Conservation (phyloP, 2,113 vertebrate genomes). For the Guaruba guarouba region DNA sequence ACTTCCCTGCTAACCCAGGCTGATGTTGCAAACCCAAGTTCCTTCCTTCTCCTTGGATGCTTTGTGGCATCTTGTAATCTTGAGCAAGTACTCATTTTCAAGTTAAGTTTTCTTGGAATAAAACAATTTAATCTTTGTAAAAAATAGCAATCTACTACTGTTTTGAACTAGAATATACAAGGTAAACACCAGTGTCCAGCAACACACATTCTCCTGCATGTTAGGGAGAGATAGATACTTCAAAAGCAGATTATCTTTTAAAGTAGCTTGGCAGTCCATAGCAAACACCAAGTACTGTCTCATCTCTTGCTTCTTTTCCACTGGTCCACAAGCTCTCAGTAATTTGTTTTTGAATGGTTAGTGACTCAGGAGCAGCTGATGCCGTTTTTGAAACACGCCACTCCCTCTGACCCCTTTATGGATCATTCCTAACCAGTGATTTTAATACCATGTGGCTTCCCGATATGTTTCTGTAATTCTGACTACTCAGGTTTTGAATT, state of each 20-base stretch:
- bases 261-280: background rate
- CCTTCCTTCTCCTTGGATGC: background rate
- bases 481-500: slow-evolving; percentile 32
- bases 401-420: slow-evolving; percentile 38
- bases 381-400: slow-evolving; percentile 19
- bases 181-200: background rate
- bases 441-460: background rate
- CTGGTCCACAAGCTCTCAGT: background rate
- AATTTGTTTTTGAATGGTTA: slow-evolving; percentile 20
- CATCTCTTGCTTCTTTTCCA: background rate
- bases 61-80: background rate
- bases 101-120: background rate
- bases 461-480: background rate
- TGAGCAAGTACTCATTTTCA: background rate
- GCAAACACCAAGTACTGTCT: background rate
- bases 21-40: background rate
- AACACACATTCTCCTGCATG: background rate
- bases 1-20: background rate
- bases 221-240: background rate
- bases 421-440: slow-evolving; percentile 47
- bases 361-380: slow-evolving; percentile 55
- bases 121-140: background rate
- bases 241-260: background rate
- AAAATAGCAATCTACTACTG: background rate
- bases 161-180: background rate